Evolutionary conservation across 2,888 invertebrate species (phyloP), one percentile per base, ranked within the genome.

Genomic region (Diplazon laetatorius): DNA sequence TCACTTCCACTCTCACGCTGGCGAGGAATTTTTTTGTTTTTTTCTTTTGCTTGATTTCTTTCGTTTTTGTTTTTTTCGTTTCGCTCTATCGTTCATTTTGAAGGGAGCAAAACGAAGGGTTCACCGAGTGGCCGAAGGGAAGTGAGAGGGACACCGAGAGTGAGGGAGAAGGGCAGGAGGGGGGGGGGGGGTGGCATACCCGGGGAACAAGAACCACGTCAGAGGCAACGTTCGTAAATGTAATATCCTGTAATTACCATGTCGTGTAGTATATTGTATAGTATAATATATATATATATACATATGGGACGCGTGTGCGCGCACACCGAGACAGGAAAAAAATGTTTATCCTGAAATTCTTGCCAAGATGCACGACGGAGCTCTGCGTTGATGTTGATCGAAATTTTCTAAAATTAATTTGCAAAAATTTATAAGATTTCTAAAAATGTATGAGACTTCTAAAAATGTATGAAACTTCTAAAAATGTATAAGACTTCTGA

Each of bases 221-320:
- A 81, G 78, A 80, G 82, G 84, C 83, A 83, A 83, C 82, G 82
- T 83, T 82, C 82, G 82, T 80, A 84, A 85, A 84, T 85, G 84
- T 83, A 84, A 85, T 84, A 81, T 86, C 82, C 83, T 83, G 84
- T 83, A 84, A 84, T 87, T 85, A 85, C 83, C 83, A 83, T 79
- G 82, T 82, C 82, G 80, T 80, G 78, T 65, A 52, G 46, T 76
- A 68, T 62, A 69, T 52, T 50, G 72, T 18, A 55, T 57, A 50
- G 62, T 59, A 50, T 57, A 63, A 55, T 71, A 70, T 59, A 66
- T n/a, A n/a, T n/a, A n/a, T n/a, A 6, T 30, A 30, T 30, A 20
- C 59, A 52, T 70, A 65, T 48, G 59, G 42, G 59, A 50, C 76
- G 75, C 78, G 73, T 69, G 75, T 71, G 79, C 66, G 57, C 66